phyloP scores from a whole-genome alignment of 2,113 vertebrate genomes.

The Marmota flaviventris region DNA sequence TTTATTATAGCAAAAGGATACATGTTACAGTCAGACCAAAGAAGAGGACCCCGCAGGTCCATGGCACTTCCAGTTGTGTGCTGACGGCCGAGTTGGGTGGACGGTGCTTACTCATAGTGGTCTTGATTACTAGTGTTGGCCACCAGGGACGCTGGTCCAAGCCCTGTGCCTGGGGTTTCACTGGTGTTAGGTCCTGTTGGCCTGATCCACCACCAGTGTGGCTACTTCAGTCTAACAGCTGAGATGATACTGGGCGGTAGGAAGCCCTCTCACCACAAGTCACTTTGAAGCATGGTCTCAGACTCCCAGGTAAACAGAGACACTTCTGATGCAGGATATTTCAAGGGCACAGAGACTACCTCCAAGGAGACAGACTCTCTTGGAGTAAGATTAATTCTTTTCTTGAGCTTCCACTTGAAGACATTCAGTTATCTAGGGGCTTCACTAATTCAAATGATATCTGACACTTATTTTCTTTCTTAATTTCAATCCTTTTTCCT shows the following conservation, averaged over 20 bases:
- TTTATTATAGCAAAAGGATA: not conserved
- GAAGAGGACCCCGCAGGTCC: rapidly evolving
- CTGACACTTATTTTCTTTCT: not conserved
- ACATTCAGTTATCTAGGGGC: not conserved
- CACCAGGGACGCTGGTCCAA: not conserved
- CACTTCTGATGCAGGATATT: not conserved
- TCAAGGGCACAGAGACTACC: not conserved
- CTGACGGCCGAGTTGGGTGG: not conserved
- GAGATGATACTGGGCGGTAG: not conserved
- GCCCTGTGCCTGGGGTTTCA: not conserved
- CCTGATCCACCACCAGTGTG: not conserved
- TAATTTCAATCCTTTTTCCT: not conserved
- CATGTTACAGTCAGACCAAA: not conserved
- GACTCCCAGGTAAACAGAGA: not conserved
- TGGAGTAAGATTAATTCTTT: not conserved
- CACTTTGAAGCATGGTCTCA: not conserved
- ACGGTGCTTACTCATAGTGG: not conserved
- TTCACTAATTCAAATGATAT: not conserved
- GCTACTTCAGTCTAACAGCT: not conserved
- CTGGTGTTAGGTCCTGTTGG: not conserved
- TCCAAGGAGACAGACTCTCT: not conserved
- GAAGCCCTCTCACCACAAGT: not conserved
- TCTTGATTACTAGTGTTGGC: not conserved
- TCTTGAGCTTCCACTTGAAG: not conserved
- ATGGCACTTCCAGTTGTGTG: not conserved